Percentiles rank a stretch among this genome's conserved stretches.
phyloP scores from a whole-genome alignment of 1,140 invertebrate genomes.

The Nasonia giraulti region DNA sequence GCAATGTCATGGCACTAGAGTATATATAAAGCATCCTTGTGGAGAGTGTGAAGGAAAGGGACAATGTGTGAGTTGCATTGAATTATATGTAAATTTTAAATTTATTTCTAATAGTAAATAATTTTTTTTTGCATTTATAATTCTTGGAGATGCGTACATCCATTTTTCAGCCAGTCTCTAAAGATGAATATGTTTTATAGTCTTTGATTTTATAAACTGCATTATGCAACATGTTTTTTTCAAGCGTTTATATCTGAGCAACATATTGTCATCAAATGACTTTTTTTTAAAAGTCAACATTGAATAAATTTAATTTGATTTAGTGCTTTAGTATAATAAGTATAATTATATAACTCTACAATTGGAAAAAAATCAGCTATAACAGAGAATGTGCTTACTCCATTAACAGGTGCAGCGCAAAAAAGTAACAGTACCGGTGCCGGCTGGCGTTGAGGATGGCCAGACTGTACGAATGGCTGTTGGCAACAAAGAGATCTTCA shows the following conservation, averaged over 20 bases:
- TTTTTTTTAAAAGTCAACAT: too few relatives aligned
- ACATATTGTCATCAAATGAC: too few relatives aligned
- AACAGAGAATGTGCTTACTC: not conserved
- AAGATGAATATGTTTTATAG: too few relatives aligned
- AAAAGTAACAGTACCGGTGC: slow-evolving; percentile 95
- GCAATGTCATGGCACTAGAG: slow-evolving; percentile 90
- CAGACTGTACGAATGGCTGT: slow-evolving; percentile 96
- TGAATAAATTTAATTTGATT: too few relatives aligned
- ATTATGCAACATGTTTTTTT: not conserved
- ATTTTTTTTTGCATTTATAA: not conserved
- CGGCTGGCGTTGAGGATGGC: slow-evolving; percentile 96
- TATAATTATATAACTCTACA: not conserved
- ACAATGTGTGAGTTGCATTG: slow-evolving; percentile 77
- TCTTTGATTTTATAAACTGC: not conserved
- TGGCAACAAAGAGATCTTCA: slow-evolving; percentile 91
- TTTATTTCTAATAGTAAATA: not conserved
- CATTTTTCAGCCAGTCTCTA: too few relatives aligned
- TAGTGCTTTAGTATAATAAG: not conserved
- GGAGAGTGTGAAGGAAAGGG: slow-evolving; percentile 95
- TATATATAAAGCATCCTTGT: slow-evolving; percentile 94
- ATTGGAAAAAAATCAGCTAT: not conserved
- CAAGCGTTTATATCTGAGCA: not conserved
- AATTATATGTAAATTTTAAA: not conserved
- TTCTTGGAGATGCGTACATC: too few relatives aligned
- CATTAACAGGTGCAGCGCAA: slow-evolving; percentile 85